Evolutionary conservation across 2,797 vertebrate genomes (phyloP).

Genomic region (Characodon lateralis): DNA sequence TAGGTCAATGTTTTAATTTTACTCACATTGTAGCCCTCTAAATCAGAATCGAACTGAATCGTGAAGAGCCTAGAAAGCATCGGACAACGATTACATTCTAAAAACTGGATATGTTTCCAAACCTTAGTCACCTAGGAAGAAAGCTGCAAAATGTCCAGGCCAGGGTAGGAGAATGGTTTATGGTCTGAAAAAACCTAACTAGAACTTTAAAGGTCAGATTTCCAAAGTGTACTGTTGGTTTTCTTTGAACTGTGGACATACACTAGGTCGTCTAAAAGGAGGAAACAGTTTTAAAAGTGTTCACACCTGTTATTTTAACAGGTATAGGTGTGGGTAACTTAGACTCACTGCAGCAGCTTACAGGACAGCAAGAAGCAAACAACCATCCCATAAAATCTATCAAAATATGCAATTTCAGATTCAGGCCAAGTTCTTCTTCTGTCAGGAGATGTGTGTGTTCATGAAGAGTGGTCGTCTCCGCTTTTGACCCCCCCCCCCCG

Average conservation of each 20-base stretch:
- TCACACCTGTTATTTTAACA: neutral
- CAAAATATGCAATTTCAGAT: neutral
- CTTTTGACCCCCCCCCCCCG: conserved; percentile 40
- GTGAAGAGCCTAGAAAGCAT: no score
- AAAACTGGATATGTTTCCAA: no score
- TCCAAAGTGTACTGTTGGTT: neutral
- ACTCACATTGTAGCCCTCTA: no score
- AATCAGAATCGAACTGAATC: no score
- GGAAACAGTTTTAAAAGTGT: neutral
- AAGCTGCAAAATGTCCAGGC: no score
- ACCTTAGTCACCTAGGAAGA: no score
- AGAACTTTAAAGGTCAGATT: no score
- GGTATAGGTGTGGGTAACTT: neutral
- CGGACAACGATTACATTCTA: no score
- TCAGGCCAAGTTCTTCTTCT: neutral
- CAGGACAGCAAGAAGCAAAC: neutral
- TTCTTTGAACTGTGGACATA: neutral
- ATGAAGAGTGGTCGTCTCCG: conserved; percentile 28
- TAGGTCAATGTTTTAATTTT: no score
- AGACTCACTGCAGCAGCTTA: neutral
- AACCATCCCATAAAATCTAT: neutral
- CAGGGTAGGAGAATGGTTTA: no score
- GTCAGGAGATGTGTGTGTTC: conserved; percentile 1
- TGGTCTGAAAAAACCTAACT: no score
- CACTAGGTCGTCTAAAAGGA: no score